Evolutionary conservation across 2,888 invertebrate genomes (phyloP).

Genomic region (Bellardia bayeri): DNA sequence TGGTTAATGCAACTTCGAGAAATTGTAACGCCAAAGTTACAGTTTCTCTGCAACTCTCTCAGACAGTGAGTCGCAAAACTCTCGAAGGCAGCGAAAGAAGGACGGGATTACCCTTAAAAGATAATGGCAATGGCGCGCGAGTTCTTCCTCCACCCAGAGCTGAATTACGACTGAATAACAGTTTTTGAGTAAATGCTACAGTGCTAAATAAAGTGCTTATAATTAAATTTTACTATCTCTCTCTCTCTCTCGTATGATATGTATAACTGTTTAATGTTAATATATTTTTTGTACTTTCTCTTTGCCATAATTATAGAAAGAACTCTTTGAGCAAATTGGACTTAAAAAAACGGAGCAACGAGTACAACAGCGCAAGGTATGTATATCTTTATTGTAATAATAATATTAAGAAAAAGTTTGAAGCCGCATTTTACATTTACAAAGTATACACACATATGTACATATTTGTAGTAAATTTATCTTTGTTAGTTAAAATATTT

Average conservation of each 20-base stretch:
- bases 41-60: too few relatives aligned
- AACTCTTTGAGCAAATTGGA: conserved; percentile 77
- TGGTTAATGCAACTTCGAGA: too few relatives aligned
- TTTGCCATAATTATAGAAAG: conserved; percentile 75
- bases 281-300: conserved; percentile 19
- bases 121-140: too few relatives aligned
- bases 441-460: not conserved
- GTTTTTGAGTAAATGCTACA: too few relatives aligned
- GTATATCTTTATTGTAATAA: not conserved
- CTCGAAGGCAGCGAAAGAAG: too few relatives aligned
- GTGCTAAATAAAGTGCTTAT: not conserved
- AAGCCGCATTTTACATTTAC: not conserved
- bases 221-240: not conserved
- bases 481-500: too few relatives aligned
- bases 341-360: conserved; percentile 80
- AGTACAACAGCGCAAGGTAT: conserved; percentile 75
- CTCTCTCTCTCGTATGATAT: not conserved
- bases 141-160: too few relatives aligned
- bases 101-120: too few relatives aligned
- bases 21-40: too few relatives aligned
- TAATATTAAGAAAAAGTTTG: not conserved
- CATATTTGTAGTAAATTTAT: not conserved
- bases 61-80: too few relatives aligned
- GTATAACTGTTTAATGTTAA: not conserved
- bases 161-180: too few relatives aligned